These are phyloP conservation scores for Tipula helvola DNA, from an alignment of 2,888 invertebrate genomes.

Conservation along the genomic window DNA sequence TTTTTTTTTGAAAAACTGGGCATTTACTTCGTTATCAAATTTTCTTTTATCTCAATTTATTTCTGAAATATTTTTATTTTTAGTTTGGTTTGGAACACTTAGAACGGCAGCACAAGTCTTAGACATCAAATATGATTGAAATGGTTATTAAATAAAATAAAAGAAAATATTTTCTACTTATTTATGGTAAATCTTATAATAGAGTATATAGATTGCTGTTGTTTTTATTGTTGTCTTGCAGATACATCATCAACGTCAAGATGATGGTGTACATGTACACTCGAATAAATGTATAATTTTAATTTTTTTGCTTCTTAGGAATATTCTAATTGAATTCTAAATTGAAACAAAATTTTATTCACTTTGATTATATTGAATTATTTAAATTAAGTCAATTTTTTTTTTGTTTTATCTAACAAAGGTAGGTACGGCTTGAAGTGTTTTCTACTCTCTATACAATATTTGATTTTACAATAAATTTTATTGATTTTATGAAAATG, in stretches of 20 bases:
- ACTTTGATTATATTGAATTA: not conserved
- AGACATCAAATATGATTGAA: constrained; percentile 4
- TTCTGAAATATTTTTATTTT: not conserved
- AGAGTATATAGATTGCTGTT: not conserved
- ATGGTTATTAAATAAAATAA: not conserved
- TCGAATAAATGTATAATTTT: not conserved
- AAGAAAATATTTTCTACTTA: not conserved
- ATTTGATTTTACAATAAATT: not conserved
- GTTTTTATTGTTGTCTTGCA: not conserved
- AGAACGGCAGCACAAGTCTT: not conserved
- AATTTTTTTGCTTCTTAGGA: not conserved
- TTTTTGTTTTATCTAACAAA: not conserved
- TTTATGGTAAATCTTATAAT: not conserved
- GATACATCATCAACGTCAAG: not conserved
- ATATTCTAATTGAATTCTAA: not conserved
- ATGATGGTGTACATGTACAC: not conserved
- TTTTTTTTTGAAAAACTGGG: not conserved
- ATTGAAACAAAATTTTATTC: not conserved
- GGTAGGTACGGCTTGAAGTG: not conserved
- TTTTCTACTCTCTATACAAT: not conserved
- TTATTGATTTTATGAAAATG: not conserved
- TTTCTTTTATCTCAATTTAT: not conserved
- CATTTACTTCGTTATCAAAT: not conserved
- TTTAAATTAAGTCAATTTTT: not conserved
- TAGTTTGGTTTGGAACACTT: not conserved